Evolutionary conservation across 2,888 invertebrate genomes (phyloP).

Genomic region (Scaptodrosophila latifasciaeformis): DNA sequence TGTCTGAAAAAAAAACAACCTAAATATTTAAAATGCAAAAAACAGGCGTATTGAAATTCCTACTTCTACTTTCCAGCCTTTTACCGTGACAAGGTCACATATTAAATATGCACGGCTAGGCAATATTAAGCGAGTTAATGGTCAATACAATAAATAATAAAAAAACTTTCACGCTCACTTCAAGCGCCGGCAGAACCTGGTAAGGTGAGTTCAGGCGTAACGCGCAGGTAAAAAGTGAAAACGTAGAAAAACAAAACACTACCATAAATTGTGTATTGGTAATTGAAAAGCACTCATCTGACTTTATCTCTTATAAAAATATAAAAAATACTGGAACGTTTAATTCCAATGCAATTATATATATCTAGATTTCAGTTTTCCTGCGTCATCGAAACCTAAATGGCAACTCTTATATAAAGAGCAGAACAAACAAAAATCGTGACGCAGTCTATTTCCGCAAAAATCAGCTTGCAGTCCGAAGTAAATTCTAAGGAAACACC

Average conservation of each 20-base stretch:
- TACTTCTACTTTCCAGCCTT: background rate
- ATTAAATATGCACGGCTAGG: conserved; percentile 35
- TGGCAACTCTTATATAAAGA: background rate
- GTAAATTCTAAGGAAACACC: background rate
- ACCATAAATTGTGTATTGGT: background rate
- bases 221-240: conserved; percentile 53
- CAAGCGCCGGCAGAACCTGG: no score
- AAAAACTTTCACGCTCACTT: conserved; percentile 48
- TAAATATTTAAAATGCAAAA: background rate
- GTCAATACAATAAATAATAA: conserved; percentile 21
- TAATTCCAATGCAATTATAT: conserved; percentile 3
- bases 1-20: background rate
- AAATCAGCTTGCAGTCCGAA: conserved; percentile 34
- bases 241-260: conserved; percentile 32
- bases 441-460: conserved; percentile 37
- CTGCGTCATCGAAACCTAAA: conserved; percentile 29
- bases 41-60: background rate
- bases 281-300: background rate
- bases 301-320: background rate
- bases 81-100: conserved; percentile 43
- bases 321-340: no score
- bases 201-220: conserved; percentile 42
- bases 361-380: conserved; percentile 20
- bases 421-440: background rate
- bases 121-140: conserved; percentile 50